Evolutionary conservation across 2,888 invertebrate genomes (phyloP).

Genomic region (Drosophila glabriapex): DNA sequence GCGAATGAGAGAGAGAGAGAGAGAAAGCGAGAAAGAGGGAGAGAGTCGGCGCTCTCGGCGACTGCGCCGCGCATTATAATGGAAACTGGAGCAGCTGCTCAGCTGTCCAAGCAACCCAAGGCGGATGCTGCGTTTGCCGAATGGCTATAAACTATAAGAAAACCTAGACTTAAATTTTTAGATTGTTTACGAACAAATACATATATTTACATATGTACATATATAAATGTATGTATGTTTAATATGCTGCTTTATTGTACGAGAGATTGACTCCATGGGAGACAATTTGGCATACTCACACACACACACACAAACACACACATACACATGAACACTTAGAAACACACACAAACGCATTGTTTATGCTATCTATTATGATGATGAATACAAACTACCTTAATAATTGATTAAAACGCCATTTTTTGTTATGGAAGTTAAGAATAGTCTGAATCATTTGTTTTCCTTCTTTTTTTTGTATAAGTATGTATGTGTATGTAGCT

Average conservation of each 20-base stretch:
- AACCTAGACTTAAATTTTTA: constrained; percentile 68
- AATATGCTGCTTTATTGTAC: constrained; percentile 75
- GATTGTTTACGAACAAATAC: constrained; percentile 61
- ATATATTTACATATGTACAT: constrained; percentile 8
- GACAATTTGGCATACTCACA: constrained; percentile 59
- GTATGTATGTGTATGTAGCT: constrained; percentile 15
- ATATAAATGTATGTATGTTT: constrained; percentile 33
- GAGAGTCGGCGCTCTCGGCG: constrained; percentile 47
- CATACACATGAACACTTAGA: constrained; percentile 40
- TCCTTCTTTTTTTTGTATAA: not conserved
- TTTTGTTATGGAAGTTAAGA: constrained; percentile 49
- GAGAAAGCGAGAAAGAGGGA: constrained; percentile 1
- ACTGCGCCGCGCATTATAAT: constrained; percentile 45
- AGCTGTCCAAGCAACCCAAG: constrained; percentile 33
- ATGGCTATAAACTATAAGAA: constrained; percentile 68
- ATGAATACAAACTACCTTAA: constrained; percentile 71
- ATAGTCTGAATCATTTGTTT: constrained; percentile 21
- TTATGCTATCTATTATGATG: constrained; percentile 62
- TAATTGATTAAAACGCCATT: constrained; percentile 72
- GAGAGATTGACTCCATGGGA: constrained; percentile 75
- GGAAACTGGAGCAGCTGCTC: constrained; percentile 67
- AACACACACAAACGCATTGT: constrained; percentile 46
- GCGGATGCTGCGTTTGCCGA: constrained; percentile 55
- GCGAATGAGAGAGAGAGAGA: constrained; percentile 10
- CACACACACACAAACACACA: constrained; percentile 11